Conservation (phyloP, 2,797 vertebrate species). For the Notolepis coatsorum region DNA sequence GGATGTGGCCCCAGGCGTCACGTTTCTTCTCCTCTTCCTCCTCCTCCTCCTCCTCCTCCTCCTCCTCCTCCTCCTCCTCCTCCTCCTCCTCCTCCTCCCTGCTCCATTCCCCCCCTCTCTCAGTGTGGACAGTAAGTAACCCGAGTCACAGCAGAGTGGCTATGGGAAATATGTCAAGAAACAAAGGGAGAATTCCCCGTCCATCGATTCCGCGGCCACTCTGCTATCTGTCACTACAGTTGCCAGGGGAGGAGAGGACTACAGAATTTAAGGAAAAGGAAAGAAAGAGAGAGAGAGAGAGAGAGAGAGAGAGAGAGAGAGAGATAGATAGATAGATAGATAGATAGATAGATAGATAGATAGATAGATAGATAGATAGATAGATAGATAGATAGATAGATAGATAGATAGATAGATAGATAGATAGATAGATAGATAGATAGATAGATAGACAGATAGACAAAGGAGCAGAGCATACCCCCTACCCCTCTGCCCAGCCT, state of each 20-base stretch:
- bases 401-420: slow-evolving; percentile 64
- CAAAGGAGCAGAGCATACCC: slow-evolving; percentile 48
- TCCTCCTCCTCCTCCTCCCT: slow-evolving; percentile 36
- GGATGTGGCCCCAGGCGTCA: slow-evolving; percentile 77
- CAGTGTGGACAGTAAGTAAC: slow-evolving; percentile 79
- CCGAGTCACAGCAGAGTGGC: slow-evolving; percentile 74
- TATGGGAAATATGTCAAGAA: slow-evolving; percentile 82
- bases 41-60: slow-evolving; percentile 3
- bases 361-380: background rate
- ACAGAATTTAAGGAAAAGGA: slow-evolving; percentile 3
- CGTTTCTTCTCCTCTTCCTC: slow-evolving; percentile 72
- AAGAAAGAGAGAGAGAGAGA: slow-evolving; percentile 4
- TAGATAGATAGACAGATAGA: slow-evolving; percentile 70
- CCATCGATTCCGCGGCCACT: slow-evolving; percentile 66
- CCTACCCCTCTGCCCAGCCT: slow-evolving; percentile 44
- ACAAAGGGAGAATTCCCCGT: slow-evolving; percentile 76
- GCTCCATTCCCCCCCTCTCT: slow-evolving; percentile 39
- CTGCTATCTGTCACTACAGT: slow-evolving; percentile 72
- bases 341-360: background rate
- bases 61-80: slow-evolving; percentile 28
- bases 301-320: background rate
- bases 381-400: slow-evolving; percentile 74
- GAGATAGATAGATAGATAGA: too few species aligned
- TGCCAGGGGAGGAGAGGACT: slow-evolving; percentile 38
- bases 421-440: slow-evolving; percentile 73